These are phyloP conservation scores for Drosophila burlai DNA, from an alignment of 1,140 invertebrate species.

Conservation along the genomic window DNA sequence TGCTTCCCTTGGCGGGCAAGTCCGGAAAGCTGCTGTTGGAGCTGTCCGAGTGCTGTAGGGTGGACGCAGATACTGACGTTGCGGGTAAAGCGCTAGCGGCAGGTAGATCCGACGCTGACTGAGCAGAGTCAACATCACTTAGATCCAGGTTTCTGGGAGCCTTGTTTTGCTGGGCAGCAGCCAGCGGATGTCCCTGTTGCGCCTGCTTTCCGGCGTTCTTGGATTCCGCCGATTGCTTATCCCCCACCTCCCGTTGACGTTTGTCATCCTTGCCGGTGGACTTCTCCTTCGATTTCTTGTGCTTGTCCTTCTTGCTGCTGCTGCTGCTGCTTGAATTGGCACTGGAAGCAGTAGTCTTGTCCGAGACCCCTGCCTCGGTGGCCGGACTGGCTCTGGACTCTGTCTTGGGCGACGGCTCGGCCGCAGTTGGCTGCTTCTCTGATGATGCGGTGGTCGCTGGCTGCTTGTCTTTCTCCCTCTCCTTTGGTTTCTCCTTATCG, in stretches of 20 bases:
- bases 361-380: conserved; percentile 7
- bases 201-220: conserved; percentile 48
- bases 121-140: conserved; percentile 74
- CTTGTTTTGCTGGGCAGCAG: conserved; percentile 43
- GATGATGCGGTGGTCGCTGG: neutral
- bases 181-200: conserved; percentile 15
- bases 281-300: conserved; percentile 76
- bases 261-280: conserved; percentile 78
- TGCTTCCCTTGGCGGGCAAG: conserved; percentile 57
- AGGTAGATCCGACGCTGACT: conserved; percentile 67
- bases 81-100: conserved; percentile 59
- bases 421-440: conserved; percentile 31
- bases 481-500: conserved; percentile 55
- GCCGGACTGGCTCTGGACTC: conserved; percentile 35
- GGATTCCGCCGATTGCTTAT: conserved; percentile 38
- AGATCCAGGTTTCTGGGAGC: conserved; percentile 70
- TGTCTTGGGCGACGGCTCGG: conserved; percentile 48
- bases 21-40: conserved; percentile 84
- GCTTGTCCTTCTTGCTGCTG: conserved; percentile 67
- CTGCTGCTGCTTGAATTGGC: conserved; percentile 28
- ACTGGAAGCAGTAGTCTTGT: conserved; percentile 31
- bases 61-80: conserved; percentile 76
- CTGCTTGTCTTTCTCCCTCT: conserved; percentile 57
- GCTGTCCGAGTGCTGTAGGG: conserved; percentile 81
- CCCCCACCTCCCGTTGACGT: conserved; percentile 54